Conservation (phyloP, 2,113 vertebrate species). For the Mixornis gularis region DNA sequence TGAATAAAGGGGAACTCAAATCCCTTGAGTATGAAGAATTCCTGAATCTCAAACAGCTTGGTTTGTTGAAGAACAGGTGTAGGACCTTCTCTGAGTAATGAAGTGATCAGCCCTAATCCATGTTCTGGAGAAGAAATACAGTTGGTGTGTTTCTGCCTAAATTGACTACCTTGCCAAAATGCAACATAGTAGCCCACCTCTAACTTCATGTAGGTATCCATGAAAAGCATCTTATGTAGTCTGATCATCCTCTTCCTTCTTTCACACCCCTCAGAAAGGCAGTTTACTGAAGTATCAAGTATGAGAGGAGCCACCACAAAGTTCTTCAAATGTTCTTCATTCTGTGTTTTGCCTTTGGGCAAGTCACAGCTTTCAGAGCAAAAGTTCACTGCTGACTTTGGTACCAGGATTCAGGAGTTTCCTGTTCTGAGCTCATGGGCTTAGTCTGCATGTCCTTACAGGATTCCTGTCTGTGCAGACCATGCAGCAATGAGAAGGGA, state of each 20-base stretch:
- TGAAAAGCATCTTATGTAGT: background rate
- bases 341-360: background rate
- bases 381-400: background rate
- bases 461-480: background rate
- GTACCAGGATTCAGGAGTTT: background rate
- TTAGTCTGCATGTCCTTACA: background rate
- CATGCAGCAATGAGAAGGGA: background rate
- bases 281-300: background rate
- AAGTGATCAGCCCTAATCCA: rapidly evolving
- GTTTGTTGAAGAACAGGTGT: background rate
- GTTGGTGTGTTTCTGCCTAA: background rate
- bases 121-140: background rate
- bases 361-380: background rate
- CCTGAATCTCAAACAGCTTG: background rate
- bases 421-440: background rate
- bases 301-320: background rate
- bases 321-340: background rate
- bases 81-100: background rate
- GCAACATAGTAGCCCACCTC: background rate
- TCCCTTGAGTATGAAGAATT: background rate
- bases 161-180: background rate
- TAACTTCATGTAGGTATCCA: background rate
- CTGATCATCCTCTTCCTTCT: background rate
- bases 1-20: background rate
- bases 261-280: rapidly evolving